phyloP scores from a whole-genome alignment of 2,888 invertebrate species.

The Platycnemis pennipes region DNA sequence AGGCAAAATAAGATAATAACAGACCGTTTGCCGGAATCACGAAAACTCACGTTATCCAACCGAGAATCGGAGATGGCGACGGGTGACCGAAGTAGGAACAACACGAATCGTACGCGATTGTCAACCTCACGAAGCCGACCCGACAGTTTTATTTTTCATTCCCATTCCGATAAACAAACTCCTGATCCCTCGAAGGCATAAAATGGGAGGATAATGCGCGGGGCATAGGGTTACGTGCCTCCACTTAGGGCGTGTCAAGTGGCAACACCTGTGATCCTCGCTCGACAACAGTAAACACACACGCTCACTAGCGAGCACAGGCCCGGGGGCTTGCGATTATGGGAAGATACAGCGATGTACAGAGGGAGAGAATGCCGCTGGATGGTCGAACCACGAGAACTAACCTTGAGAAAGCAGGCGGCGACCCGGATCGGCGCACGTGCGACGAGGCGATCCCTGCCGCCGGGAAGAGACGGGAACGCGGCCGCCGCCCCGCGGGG shows the following conservation, averaged over 20 bases:
- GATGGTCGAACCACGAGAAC: background rate
- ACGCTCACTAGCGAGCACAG: background rate
- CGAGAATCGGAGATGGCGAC: background rate
- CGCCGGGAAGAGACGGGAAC: background rate
- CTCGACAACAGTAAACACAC: conserved; percentile 30
- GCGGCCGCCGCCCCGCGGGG: background rate
- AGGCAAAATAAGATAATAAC: too few relatives aligned
- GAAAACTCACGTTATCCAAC: background rate
- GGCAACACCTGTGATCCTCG: background rate
- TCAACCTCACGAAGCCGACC: background rate
- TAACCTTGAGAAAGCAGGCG: background rate
- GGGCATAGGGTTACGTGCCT: background rate
- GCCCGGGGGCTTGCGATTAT: background rate
- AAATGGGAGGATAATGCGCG: background rate
- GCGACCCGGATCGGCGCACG: background rate
- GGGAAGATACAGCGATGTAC: background rate
- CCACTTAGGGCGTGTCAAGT: conserved; percentile 43
- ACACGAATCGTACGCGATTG: background rate
- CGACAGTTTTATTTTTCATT: background rate
- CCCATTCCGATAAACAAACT: background rate
- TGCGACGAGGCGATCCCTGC: background rate
- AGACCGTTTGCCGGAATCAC: background rate
- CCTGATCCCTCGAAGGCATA: background rate
- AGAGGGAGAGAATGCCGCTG: background rate
- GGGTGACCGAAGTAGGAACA: background rate